These are phyloP conservation scores for Vulpes lagopus DNA, from an alignment of 2,113 vertebrate species.

Conservation along the genomic window DNA sequence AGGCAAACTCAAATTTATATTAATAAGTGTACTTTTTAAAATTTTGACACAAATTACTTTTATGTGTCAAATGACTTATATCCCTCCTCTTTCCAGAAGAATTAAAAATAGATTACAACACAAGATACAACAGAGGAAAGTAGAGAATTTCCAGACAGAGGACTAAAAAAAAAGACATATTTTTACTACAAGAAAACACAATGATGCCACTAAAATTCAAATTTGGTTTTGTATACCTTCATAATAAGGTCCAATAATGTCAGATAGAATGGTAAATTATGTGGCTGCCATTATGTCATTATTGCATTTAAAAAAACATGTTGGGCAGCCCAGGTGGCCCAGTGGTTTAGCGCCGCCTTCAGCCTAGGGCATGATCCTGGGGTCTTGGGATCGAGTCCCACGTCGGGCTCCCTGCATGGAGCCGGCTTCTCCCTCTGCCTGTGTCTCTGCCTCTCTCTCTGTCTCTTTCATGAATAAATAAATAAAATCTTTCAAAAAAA, in stretches of 20 bases:
- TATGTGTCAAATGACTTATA: slow-evolving; percentile 8
- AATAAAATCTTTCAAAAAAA: not conserved
- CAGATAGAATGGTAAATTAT: not conserved
- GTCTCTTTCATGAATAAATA: too few species aligned
- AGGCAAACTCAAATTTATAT: not conserved
- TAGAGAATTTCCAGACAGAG: not conserved
- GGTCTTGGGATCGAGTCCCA: too few species aligned
- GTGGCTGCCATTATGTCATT: not conserved
- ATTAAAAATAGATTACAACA: not conserved
- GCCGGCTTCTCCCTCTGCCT: too few species aligned
- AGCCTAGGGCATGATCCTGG: too few species aligned
- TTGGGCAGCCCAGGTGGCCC: too few species aligned
- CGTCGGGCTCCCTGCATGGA: too few species aligned
- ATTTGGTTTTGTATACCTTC: not conserved
- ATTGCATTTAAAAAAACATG: not conserved
- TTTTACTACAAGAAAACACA: not conserved
- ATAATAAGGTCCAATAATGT: not conserved
- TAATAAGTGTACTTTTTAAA: not conserved
- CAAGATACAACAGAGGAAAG: not conserved
- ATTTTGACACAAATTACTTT: not conserved
- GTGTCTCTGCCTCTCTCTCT: too few species aligned
- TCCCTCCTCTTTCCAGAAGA: not conserved
- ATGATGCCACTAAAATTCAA: not conserved
- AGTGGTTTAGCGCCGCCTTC: too few species aligned
- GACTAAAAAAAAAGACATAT: not conserved